These are phyloP conservation scores for Saguinus imperator DNA, from an alignment of 2,113 vertebrate species.

Conservation along the genomic window DNA sequence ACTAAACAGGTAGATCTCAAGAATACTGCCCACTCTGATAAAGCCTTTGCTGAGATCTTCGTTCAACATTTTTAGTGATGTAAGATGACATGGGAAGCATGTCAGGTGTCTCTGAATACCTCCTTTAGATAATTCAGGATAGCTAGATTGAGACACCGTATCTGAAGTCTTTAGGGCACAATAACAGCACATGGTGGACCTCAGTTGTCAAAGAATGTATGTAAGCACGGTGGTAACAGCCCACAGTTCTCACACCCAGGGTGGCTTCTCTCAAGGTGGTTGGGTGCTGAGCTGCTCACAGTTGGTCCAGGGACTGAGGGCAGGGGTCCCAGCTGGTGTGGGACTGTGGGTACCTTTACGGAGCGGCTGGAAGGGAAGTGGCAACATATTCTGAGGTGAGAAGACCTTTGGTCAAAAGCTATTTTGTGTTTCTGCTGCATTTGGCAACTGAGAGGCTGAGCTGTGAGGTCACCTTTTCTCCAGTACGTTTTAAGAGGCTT, in stretches of 20 bases:
- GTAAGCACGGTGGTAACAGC: neutral
- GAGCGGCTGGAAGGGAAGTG: neutral
- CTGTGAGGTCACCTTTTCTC: neutral
- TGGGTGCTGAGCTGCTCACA: neutral
- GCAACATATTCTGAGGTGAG: neutral
- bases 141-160: neutral
- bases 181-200: neutral
- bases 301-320: neutral
- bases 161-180: neutral
- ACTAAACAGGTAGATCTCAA: neutral
- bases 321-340: neutral
- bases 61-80: neutral
- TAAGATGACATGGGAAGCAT: neutral
- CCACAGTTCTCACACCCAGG: neutral
- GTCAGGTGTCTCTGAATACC: neutral
- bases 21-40: neutral
- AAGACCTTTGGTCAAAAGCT: neutral
- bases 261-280: neutral
- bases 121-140: neutral
- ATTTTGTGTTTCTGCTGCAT: neutral
- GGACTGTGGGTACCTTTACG: neutral
- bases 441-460: slow-evolving; percentile 11
- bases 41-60: neutral
- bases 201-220: neutral
- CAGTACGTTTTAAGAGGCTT: neutral